Evolutionary conservation across 2,888 invertebrate genomes (phyloP), one percentile per base, ranked within the genome.

Genomic region (Drosophila crucigera): DNA sequence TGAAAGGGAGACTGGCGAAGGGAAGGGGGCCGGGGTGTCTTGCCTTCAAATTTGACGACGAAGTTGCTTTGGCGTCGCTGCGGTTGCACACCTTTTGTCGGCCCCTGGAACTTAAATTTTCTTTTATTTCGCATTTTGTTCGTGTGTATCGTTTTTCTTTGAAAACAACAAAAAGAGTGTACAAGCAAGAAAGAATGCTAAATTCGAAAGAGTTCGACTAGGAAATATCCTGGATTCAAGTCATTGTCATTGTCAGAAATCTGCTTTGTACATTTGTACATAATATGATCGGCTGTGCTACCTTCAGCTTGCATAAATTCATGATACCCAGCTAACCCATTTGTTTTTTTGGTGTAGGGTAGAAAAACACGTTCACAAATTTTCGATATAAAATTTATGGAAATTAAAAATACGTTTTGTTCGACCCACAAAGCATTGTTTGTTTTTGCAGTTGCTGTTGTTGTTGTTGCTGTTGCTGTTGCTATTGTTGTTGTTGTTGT

Each of bases 341-440:
- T 25, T n/a, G 1, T 33, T 33, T 33, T 28, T 14, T 39, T 39
- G 4, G 14, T 28, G 28, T 28, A 56, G 39, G 56, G 28, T 39
- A 39, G 37, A 37, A 49, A 67, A 66, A 78, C 75, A 75, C 70
- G 67, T 71, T 70, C 75, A 56, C 73, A 68, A 74, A 83, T 83
- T 83, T 80, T 74, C 76, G 76, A 76, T 68, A 86, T 76, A 89
- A 83, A 89, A 85, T 89, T 74, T 89, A 86, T 89, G 77, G 50
- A 90, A 89, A 89, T 86, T 83, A 81, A 82, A 77, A 76, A 76
- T 69, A 76, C 62, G 67, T 68, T 79, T 53, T 43, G 59, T 70
- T 73, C 63, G 76, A 62, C 68, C 68, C 65, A 67, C 54, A 71
- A 78, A 39, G 53, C 55, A 47, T 50, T 68, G 54, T 60, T 60